Evolutionary conservation across 2,888 invertebrate genomes (phyloP).

Genomic region (Eustalomyia histrio): DNA sequence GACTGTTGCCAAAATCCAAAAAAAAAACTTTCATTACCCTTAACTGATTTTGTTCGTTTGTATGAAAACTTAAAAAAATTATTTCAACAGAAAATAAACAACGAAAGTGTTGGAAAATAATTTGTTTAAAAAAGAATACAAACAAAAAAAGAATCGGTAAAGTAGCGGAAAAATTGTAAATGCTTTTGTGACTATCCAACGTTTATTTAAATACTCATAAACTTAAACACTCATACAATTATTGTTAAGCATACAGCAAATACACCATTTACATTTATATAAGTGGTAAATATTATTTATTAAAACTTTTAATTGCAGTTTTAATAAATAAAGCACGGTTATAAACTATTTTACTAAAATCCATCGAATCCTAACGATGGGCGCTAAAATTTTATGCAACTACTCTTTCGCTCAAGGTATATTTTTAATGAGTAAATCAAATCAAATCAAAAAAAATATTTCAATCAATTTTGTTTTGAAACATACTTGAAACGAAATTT

Average conservation of each 20-base stretch:
- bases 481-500: too few relatives aligned
- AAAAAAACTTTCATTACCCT: neutral
- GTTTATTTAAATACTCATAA: slow-evolving; percentile 23
- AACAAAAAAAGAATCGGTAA: slow-evolving; percentile 14
- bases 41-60: slow-evolving; percentile 10
- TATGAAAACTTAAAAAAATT: slow-evolving; percentile 10
- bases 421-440: too few relatives aligned
- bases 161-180: slow-evolving; percentile 7
- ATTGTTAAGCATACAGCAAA: neutral
- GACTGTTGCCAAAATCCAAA: slow-evolving; percentile 37
- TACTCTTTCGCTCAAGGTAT: too few relatives aligned
- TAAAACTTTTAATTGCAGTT: too few relatives aligned
- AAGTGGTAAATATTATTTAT: too few relatives aligned
- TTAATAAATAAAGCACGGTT: too few relatives aligned
- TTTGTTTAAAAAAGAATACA: neutral
- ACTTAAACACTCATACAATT: slow-evolving; percentile 1
- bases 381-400: too few relatives aligned
- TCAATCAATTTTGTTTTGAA: too few relatives aligned
- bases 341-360: too few relatives aligned
- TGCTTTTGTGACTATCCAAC: slow-evolving; percentile 26
- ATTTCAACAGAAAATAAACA: slow-evolving; percentile 28
- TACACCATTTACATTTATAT: neutral
- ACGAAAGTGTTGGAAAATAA: neutral
- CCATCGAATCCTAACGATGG: too few relatives aligned
- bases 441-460: too few relatives aligned